phyloP scores from a whole-genome alignment of 2,888 invertebrate genomes.

The Gibbula magus region DNA sequence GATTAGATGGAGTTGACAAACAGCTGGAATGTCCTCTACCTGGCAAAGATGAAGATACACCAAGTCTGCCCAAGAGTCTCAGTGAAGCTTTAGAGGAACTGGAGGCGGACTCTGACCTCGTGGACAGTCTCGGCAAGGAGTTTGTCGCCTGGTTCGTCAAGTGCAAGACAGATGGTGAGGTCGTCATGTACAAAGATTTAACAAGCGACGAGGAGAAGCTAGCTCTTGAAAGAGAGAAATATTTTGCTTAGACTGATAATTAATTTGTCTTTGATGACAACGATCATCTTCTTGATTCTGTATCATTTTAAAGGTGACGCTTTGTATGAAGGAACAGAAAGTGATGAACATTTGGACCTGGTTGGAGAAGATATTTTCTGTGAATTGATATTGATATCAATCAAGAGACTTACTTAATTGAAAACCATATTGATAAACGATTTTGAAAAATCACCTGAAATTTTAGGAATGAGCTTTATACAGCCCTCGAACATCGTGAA shows the following conservation, averaged over 20 bases:
- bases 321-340: no score
- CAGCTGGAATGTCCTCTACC: constrained; percentile 32
- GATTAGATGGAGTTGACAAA: constrained; percentile 38
- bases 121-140: constrained; percentile 19
- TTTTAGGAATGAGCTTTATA: no score
- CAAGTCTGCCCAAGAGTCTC: constrained; percentile 30
- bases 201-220: neutral
- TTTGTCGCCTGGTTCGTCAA: constrained; percentile 27
- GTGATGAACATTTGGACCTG: no score
- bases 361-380: no score
- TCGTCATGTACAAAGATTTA: neutral
- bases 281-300: no score
- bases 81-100: constrained; percentile 12
- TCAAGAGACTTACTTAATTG: no score
- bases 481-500: no score
- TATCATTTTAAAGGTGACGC: no score
- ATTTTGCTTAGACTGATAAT: neutral
- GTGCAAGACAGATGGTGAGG: constrained; percentile 19
- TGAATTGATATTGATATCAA: no score
- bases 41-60: neutral
- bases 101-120: constrained; percentile 22
- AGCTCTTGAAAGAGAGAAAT: neutral
- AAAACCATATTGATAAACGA: no score
- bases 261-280: no score
- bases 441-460: no score